Base-by-base conservation (phyloP, 2,797 vertebrate genomes). In the Lophius americanus region DNA sequence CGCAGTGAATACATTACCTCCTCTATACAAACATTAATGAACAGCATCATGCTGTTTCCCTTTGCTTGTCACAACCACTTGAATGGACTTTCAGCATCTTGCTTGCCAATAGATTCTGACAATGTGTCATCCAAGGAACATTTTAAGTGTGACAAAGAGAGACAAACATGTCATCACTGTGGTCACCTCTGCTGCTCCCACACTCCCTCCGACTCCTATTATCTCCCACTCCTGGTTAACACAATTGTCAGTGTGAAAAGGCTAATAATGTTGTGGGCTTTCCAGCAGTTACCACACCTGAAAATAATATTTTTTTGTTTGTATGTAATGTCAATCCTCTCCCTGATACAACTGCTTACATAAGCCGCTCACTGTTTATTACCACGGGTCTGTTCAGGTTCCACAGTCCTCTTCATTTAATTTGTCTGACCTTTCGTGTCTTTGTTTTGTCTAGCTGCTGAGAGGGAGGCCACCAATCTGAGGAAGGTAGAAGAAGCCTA, bases 401-500 rank as follows among this genome's bases (percentile, higher is more conserved):
- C 75, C 75, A 75, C 69, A 81, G 67, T 9, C 66, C 67, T 74
- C 74, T 2, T 41, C 69, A 72, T 85, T 81, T 87, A 84, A 83
- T 82, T 87, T 73, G 74, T 77, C 71, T 85, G 86, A 90, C 86
- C 86, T 89, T 90, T 23, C 23, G 23, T 23, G 23, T 23, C 23
- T 23, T 85, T 89, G 79, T 88, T 87, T 82, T 87, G 79, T 88
- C 71, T 81, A 88, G 90, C 84, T 81, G 85, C 88, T 55, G 85
- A 91, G 81, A 81, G 78, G 84, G 91, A 86, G 79, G 82, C 77
- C 33, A 78, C 87, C 42, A 85, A 81, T 82, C 79, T 93, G 81
- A 90, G 87, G 84, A 89, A 89, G 64, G 82, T 90, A 11, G 90
- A 93, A 63, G 89, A 92, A 44, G 87, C 89, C 23, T 91, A 88